Evolutionary conservation across 2,888 invertebrate species (phyloP).

Genomic region (Hypolimnas misippus): DNA sequence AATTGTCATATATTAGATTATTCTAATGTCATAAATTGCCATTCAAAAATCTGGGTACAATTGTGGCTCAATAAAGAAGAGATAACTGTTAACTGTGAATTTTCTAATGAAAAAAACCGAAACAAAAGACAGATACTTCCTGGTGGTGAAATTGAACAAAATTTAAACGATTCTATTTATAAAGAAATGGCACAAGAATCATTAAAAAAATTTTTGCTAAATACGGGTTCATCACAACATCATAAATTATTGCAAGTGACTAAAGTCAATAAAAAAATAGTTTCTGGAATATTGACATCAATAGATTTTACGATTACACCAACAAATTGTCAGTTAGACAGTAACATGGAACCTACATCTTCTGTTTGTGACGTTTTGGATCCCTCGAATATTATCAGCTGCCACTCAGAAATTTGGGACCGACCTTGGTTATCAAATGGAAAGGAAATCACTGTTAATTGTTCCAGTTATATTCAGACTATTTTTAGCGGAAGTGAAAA

Average conservation of each 20-base stretch:
- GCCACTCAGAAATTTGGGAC: slow-evolving; percentile 53
- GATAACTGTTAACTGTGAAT: slow-evolving; percentile 59
- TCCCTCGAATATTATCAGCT: slow-evolving; percentile 42
- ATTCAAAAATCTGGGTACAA: slow-evolving; percentile 76
- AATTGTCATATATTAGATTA: slow-evolving; percentile 40
- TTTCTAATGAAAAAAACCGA: neutral
- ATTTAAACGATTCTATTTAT: slow-evolving; percentile 50
- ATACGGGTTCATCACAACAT: slow-evolving; percentile 42
- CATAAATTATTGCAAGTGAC: slow-evolving; percentile 54
- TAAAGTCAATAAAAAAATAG: slow-evolving; percentile 51
- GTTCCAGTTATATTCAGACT: neutral
- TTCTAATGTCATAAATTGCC: slow-evolving; percentile 55
- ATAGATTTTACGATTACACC: slow-evolving; percentile 55
- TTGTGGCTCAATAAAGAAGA: slow-evolving; percentile 74
- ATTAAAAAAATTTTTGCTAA: slow-evolving; percentile 50
- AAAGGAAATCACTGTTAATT: slow-evolving; percentile 26
- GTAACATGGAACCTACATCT: slow-evolving; percentile 41
- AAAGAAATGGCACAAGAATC: slow-evolving; percentile 53
- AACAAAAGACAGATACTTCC: neutral
- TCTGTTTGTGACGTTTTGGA: slow-evolving; percentile 46
- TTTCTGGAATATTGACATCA: slow-evolving; percentile 51
- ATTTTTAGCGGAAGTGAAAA: neutral
- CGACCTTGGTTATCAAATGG: slow-evolving; percentile 47
- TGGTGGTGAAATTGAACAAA: slow-evolving; percentile 39
- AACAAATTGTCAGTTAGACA: slow-evolving; percentile 46